A percentile compares a stretch with the other conserved stretches of the same genome.
Conservation (phyloP, 2,888 invertebrate species). For the Branchipolynoe longqiensis region DNA sequence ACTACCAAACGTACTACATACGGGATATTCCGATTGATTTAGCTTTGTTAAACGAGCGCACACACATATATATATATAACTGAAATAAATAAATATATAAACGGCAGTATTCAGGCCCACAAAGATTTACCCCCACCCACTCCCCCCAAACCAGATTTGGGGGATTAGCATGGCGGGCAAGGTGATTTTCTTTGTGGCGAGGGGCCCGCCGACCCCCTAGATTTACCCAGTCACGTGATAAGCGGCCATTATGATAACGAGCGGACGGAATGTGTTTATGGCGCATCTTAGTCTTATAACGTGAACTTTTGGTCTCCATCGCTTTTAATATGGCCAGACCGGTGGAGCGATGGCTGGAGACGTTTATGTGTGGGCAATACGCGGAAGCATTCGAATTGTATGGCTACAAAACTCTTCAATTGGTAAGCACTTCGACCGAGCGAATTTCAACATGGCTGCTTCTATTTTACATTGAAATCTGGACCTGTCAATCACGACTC, state of each 20-base stretch:
- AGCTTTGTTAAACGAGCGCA: too few species aligned
- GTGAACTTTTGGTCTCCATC: conserved; percentile 21
- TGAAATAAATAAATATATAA: too few species aligned
- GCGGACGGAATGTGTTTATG: conserved; percentile 70
- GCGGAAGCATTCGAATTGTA: conserved; percentile 76
- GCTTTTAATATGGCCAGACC: conserved; percentile 72
- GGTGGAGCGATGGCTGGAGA: conserved; percentile 78
- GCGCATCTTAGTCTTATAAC: conserved; percentile 52
- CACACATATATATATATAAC: too few species aligned
- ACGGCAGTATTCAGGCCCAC: too few species aligned
- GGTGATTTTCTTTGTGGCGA: conserved; percentile 56
- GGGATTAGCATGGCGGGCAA: too few species aligned
- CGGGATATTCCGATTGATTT: too few species aligned
- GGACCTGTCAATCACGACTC: conserved; percentile 56
- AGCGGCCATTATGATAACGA: conserved; percentile 78
- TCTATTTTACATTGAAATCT: conserved; percentile 54
- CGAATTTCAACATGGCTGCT: conserved; percentile 68
- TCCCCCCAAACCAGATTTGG: too few species aligned
- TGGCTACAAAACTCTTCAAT: conserved; percentile 78
- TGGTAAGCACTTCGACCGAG: conserved; percentile 71
- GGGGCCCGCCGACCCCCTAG: conserved; percentile 54
- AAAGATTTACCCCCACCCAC: neutral
- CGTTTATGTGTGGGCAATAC: conserved; percentile 79
- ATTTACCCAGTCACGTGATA: conserved; percentile 75
- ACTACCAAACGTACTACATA: too few species aligned